phyloP scores from a whole-genome alignment of 2,888 invertebrate species.

The Hemithea aestivaria region DNA sequence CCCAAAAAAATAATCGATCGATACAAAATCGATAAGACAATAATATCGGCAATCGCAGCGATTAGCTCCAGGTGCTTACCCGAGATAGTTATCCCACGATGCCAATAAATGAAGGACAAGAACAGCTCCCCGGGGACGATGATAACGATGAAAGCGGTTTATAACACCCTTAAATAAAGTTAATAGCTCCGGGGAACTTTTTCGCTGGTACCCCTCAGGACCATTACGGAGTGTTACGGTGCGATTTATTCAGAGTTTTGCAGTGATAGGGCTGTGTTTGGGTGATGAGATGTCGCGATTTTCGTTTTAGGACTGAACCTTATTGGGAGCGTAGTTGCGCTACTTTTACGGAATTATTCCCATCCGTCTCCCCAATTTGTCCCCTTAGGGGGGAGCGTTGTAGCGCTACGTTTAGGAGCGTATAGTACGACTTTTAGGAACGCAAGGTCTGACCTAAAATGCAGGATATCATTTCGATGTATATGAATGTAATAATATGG shows the following conservation, averaged over 20 bases:
- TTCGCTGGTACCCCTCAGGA: slow-evolving; percentile 67
- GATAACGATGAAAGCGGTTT: slow-evolving; percentile 74
- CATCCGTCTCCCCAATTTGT: no score
- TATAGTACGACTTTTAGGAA: no score
- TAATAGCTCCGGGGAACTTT: slow-evolving; percentile 72
- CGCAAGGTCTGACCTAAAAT: no score
- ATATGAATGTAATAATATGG: no score
- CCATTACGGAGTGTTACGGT: slow-evolving; percentile 67
- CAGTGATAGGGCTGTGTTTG: slow-evolving; percentile 44
- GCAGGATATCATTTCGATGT: no score
- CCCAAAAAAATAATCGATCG: no score
- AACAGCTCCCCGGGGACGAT: slow-evolving; percentile 62
- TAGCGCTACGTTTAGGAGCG: no score
- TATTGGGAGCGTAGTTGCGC: no score
- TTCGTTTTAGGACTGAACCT: no score
- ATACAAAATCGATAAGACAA: no score
- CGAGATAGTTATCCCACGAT: slow-evolving; percentile 30
- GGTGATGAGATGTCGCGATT: slow-evolving; percentile 8
- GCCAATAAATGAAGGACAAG: slow-evolving; percentile 58
- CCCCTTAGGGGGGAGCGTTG: no score
- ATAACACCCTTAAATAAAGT: slow-evolving; percentile 76
- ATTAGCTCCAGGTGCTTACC: slow-evolving; percentile 27
- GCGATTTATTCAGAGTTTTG: slow-evolving; percentile 72
- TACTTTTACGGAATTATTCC: no score
- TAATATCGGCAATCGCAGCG: neutral